Conservation (phyloP, 2,888 invertebrate genomes). For the Digitonthophagus gazella region DNA sequence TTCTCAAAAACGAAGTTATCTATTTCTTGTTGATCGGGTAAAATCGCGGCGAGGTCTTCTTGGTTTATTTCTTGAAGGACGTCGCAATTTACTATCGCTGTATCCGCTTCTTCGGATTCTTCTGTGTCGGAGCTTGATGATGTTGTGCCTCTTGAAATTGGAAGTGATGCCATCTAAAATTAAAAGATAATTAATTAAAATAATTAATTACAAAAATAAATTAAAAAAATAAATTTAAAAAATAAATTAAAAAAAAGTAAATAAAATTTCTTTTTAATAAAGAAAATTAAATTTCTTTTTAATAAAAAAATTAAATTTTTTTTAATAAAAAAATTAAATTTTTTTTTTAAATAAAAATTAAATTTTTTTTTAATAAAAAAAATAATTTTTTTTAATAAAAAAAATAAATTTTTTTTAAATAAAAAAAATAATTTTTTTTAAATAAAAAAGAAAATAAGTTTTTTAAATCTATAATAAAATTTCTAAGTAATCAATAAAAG, state of each 20-base stretch:
- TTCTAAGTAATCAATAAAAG: too few relatives aligned
- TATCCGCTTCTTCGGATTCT: constrained; percentile 53
- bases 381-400: too few relatives aligned
- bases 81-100: constrained; percentile 59
- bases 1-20: constrained; percentile 22
- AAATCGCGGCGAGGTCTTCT: constrained; percentile 74
- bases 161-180: constrained; percentile 49
- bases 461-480: too few relatives aligned
- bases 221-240: too few relatives aligned
- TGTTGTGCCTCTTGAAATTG: constrained; percentile 44
- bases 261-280: too few relatives aligned
- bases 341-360: background rate
- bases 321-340: background rate
- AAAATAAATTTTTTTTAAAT: too few relatives aligned
- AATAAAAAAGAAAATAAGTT: background rate
- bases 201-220: background rate
- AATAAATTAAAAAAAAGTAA: too few relatives aligned
- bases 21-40: constrained; percentile 65
- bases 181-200: constrained; percentile 7
- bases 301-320: background rate
- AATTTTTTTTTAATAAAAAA: background rate
- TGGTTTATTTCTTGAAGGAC: constrained; percentile 67
- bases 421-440: background rate
- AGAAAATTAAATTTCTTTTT: too few relatives aligned
- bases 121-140: constrained; percentile 45